phyloP scores from a whole-genome alignment of 2,113 vertebrate genomes.

The Gracilinanus agilis region DNA sequence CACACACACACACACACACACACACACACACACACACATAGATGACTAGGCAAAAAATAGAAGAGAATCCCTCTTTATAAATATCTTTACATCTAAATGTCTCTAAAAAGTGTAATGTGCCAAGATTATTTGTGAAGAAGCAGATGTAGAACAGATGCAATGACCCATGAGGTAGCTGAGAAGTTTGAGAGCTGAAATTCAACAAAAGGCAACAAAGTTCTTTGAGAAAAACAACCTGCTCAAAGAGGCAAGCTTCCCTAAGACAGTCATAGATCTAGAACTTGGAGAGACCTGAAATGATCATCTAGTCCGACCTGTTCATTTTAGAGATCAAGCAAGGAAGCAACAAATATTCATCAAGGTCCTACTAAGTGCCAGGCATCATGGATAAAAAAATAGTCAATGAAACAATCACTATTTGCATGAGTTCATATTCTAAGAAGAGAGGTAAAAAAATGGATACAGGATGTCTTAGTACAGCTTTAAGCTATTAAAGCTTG shows the following conservation, averaged over 20 bases:
- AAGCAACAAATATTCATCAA: slow-evolving; percentile 20
- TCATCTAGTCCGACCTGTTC: background rate
- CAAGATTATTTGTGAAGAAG: slow-evolving; percentile 62
- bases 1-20: background rate
- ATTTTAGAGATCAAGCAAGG: background rate
- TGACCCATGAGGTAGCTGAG: slow-evolving; percentile 48
- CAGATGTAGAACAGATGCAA: slow-evolving; percentile 73
- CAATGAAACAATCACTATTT: background rate
- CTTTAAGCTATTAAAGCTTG: background rate
- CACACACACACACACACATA: slow-evolving; percentile 15
- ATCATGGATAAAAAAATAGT: background rate
- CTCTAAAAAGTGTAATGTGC: slow-evolving; percentile 71
- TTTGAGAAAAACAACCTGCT: slow-evolving; percentile 13
- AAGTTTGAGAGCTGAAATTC: slow-evolving; percentile 57
- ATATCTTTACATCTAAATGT: slow-evolving; percentile 77
- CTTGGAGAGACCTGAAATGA: background rate
- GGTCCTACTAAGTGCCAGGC: background rate
- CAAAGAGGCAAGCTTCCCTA: background rate
- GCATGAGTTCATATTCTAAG: background rate
- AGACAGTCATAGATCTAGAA: background rate
- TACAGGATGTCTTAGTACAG: background rate
- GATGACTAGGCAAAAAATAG: slow-evolving; percentile 78
- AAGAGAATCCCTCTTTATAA: slow-evolving; percentile 79
- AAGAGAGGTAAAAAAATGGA: background rate
- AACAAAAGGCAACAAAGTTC: slow-evolving; percentile 56